phyloP scores from a whole-genome alignment of 2,113 vertebrate species.

The Ammodramus savannarum region DNA sequence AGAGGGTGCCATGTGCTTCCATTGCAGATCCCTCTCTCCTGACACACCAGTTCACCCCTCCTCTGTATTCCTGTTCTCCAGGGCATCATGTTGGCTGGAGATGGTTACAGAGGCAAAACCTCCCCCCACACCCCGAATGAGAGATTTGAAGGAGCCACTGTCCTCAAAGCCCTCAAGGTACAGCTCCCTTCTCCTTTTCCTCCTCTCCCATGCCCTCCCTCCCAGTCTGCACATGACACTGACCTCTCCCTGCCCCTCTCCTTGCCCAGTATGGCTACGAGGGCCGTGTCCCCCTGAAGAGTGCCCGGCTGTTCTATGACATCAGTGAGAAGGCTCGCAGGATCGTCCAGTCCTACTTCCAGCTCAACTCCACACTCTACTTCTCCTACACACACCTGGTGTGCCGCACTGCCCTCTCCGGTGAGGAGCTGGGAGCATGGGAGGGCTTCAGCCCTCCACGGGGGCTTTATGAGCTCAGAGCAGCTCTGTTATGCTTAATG shows the following conservation, averaged over 20 bases:
- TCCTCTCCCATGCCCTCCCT: not conserved
- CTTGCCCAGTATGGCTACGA: constrained; percentile 83
- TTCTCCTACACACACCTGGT: constrained; percentile 98
- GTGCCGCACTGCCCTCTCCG: constrained; percentile 90
- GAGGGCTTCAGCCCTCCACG: accelerated
- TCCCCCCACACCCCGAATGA: constrained; percentile 97
- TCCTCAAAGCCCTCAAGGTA: constrained; percentile 93
- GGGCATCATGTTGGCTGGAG: constrained; percentile 87
- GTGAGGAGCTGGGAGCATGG: constrained; percentile 64
- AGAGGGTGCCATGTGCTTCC: not conserved
- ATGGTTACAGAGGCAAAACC: constrained; percentile 91
- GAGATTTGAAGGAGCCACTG: constrained; percentile 94
- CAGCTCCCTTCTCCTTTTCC: not conserved
- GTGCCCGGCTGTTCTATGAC: constrained; percentile 92
- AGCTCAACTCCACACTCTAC: constrained; percentile 90
- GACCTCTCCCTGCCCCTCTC: not conserved
- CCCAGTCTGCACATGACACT: accelerated
- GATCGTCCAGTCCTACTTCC: constrained; percentile 91
- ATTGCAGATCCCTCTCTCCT: not conserved
- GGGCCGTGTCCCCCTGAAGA: constrained; percentile 85
- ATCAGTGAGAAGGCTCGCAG: constrained; percentile 89
- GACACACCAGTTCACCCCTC: not conserved
- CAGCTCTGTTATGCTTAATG: not conserved
- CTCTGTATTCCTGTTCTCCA: not conserved
- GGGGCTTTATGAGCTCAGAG: not conserved